phyloP scores from a whole-genome alignment of 1,140 invertebrate species.

The Drosophila parabipectinata region DNA sequence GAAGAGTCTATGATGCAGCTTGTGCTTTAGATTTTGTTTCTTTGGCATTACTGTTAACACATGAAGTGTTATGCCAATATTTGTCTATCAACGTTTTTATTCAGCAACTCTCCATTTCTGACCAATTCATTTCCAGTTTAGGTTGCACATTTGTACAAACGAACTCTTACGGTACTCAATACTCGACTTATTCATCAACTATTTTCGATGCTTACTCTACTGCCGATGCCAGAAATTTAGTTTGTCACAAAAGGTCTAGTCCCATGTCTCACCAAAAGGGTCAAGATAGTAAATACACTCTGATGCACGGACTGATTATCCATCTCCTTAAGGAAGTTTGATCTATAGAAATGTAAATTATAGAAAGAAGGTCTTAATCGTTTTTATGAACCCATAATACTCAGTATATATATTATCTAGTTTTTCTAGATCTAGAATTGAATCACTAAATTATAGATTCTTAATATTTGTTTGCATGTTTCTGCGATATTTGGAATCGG shows the following conservation, averaged over 20 bases:
- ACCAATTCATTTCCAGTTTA: slow-evolving; percentile 22
- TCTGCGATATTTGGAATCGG: neutral
- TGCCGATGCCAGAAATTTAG: neutral
- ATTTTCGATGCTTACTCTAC: neutral
- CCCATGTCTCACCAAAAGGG: too few species aligned
- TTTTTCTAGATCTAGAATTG: too few species aligned
- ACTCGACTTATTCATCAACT: neutral
- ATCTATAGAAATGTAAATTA: too few species aligned
- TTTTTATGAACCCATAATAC: too few species aligned
- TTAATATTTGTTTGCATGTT: too few species aligned
- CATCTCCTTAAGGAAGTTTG: too few species aligned
- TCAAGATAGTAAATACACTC: too few species aligned
- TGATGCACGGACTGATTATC: too few species aligned
- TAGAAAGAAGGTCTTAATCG: too few species aligned
- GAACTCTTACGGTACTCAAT: neutral
- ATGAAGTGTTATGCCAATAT: slow-evolving; percentile 80
- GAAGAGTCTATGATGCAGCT: slow-evolving; percentile 19
- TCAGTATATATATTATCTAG: too few species aligned
- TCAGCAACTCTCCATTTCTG: slow-evolving; percentile 18
- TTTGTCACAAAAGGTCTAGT: neutral
- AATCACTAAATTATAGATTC: too few species aligned
- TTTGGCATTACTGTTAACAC: slow-evolving; percentile 66
- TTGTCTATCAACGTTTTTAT: slow-evolving; percentile 66
- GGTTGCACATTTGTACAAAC: slow-evolving; percentile 35
- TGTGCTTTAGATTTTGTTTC: slow-evolving; percentile 28